A percentile compares a stretch with the other conserved stretches of the same genome.
Conservation (phyloP, 2,797 vertebrate genomes). For the Tragopan temminckii region DNA sequence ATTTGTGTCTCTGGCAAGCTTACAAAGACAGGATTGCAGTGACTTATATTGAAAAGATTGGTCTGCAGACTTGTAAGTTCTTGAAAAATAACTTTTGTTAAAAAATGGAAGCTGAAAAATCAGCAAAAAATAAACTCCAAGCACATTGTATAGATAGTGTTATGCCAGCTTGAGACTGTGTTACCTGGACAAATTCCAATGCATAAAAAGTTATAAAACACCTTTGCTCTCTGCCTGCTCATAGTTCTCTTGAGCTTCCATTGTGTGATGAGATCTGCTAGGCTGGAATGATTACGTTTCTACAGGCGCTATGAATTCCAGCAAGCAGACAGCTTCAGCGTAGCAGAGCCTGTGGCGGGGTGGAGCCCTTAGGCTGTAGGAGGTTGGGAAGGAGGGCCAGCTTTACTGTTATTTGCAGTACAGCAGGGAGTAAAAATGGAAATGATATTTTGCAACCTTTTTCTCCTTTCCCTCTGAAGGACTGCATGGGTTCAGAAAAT, state of each 20-base stretch:
- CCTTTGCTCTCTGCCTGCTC: not conserved
- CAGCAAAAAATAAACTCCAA: not conserved
- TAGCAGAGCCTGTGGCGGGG: not conserved
- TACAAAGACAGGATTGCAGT: not conserved
- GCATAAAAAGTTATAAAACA: not conserved
- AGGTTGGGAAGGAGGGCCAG: not conserved
- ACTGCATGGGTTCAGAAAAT: conserved; percentile 99
- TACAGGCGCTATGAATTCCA: not conserved
- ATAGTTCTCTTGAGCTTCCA: not conserved
- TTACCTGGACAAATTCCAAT: not conserved
- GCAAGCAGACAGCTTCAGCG: not conserved
- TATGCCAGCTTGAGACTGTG: not conserved
- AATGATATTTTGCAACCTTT: not conserved
- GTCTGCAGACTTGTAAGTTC: not conserved
- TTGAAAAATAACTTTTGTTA: not conserved
- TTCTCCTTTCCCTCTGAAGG: conserved; percentile 79
- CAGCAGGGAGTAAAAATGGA: not conserved
- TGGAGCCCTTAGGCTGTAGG: not conserved
- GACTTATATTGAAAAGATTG: not conserved
- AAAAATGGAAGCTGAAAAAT: not conserved
- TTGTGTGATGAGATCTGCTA: not conserved
- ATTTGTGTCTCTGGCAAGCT: not conserved
- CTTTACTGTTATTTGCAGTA: not conserved
- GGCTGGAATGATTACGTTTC: not conserved
- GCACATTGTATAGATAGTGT: not conserved